Percentiles rank a stretch among this genome's conserved stretches.
These are phyloP conservation scores for Yponomeuta evonymella DNA, from an alignment of 2,888 invertebrate species.

Conservation along the genomic window DNA sequence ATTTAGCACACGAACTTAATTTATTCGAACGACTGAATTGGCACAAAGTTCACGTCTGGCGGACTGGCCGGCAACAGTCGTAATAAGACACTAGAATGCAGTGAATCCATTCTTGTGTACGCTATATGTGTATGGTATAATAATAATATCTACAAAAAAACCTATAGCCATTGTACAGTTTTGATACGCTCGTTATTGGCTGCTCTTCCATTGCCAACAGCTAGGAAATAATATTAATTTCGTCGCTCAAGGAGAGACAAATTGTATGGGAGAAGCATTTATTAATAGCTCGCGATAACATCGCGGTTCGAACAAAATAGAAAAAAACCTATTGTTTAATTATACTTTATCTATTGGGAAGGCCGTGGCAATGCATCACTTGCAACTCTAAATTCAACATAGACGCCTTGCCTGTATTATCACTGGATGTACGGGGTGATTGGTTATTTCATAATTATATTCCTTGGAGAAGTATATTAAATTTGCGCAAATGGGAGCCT, in stretches of 20 bases:
- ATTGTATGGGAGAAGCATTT: not conserved
- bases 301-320: not conserved
- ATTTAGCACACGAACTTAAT: not conserved
- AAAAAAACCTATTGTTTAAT: not conserved
- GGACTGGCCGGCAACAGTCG: not conserved
- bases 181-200: not conserved
- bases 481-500: too few species aligned
- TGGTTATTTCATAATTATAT: too few species aligned
- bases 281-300: not conserved
- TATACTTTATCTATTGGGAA: not conserved
- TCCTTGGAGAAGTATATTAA: too few species aligned
- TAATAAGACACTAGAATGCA: constrained; percentile 1
- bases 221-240: not conserved
- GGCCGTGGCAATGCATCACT: too few species aligned
- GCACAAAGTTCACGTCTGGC: not conserved
- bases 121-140: not conserved
- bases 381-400: too few species aligned
- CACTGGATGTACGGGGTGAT: too few species aligned
- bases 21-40: not conserved
- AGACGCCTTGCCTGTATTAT: too few species aligned
- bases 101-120: not conserved
- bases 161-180: not conserved
- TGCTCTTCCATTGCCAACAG: not conserved
- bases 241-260: not conserved
- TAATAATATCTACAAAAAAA: constrained; percentile 3